These are phyloP conservation scores for Porites evermanni DNA, from an alignment of 92 coral and sea anemone genomes.

Conservation along the genomic window DNA sequence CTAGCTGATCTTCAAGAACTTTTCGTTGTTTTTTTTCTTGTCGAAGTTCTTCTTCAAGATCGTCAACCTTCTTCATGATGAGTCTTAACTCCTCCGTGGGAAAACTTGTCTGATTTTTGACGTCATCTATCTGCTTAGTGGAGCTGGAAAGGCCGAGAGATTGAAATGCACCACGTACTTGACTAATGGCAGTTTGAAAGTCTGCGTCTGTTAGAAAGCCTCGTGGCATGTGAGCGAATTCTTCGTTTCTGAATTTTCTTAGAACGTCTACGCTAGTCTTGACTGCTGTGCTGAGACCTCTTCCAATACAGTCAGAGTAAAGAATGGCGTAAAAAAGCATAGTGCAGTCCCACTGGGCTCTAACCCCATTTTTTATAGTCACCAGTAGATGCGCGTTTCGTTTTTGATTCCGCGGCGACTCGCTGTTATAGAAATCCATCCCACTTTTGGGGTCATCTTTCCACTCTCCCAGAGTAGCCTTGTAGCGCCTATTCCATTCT, in stretches of 20 bases:
- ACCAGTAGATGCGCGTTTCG: conserved; percentile 14
- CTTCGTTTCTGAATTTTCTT: conserved; percentile 44
- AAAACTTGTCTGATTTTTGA: not conserved
- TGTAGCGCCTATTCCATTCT: conserved; percentile 69
- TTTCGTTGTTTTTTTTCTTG: conserved; percentile 9
- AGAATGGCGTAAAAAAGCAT: conserved; percentile 29
- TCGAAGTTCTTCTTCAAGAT: conserved; percentile 22
- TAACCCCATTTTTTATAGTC: conserved; percentile 41
- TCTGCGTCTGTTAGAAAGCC: conserved; percentile 30
- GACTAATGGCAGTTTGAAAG: conserved; percentile 23
- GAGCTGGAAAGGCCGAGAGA: not conserved
- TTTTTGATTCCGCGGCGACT: not conserved
- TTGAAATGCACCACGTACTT: not conserved
- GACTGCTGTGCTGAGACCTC: conserved; percentile 20
- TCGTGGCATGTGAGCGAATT: conserved; percentile 47
- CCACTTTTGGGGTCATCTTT: conserved; percentile 52
- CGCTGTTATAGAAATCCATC: conserved; percentile 19
- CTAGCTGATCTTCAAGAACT: conserved; percentile 18
- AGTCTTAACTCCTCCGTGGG: not conserved
- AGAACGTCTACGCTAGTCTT: conserved; percentile 31
- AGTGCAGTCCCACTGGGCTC: conserved; percentile 67
- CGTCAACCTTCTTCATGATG: not conserved
- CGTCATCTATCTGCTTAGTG: not conserved
- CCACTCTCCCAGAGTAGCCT: conserved; percentile 57
- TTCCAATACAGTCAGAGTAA: conserved; percentile 55